A percentile compares a stretch with the other conserved stretches of the same genome.
Conservation (phyloP, 2,888 invertebrate genomes). For the Syrista parreyssii region DNA sequence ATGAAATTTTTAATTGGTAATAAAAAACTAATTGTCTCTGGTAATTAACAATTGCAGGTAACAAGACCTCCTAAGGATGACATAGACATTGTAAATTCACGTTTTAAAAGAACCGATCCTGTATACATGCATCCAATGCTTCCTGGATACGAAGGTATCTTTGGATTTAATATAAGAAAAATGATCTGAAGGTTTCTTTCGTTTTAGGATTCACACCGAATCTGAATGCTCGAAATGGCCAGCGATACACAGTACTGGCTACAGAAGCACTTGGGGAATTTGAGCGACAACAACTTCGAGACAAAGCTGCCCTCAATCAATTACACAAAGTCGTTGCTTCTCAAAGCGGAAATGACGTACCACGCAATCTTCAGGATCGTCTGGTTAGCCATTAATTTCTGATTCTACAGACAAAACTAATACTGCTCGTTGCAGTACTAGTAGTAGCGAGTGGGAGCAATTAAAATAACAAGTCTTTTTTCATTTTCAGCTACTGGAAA, state of each 20-base stretch:
- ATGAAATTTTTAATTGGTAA: neutral
- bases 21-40: neutral
- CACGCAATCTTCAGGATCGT: slow-evolving; percentile 72
- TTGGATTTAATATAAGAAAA: neutral
- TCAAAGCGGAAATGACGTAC: slow-evolving; percentile 74
- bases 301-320: slow-evolving; percentile 71
- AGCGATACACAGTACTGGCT: slow-evolving; percentile 78
- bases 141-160: slow-evolving; percentile 79
- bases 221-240: slow-evolving; percentile 75
- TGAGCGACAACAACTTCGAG: slow-evolving; percentile 72
- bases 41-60: slow-evolving; percentile 58
- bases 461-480: neutral
- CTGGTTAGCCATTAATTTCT: slow-evolving; percentile 67
- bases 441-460: neutral
- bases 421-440: too few species aligned
- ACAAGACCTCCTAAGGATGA: slow-evolving; percentile 75
- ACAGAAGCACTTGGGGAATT: slow-evolving; percentile 81
- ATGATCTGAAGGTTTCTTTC: neutral
- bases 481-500: slow-evolving; percentile 68
- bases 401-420: too few species aligned
- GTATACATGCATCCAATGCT: slow-evolving; percentile 79
- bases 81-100: slow-evolving; percentile 74
- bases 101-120: slow-evolving; percentile 75
- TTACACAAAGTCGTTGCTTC: slow-evolving; percentile 71
- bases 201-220: slow-evolving; percentile 75